These are phyloP conservation scores for Pantelozetes paolii DNA, from an alignment of 2,888 invertebrate species.

Conservation along the genomic window DNA sequence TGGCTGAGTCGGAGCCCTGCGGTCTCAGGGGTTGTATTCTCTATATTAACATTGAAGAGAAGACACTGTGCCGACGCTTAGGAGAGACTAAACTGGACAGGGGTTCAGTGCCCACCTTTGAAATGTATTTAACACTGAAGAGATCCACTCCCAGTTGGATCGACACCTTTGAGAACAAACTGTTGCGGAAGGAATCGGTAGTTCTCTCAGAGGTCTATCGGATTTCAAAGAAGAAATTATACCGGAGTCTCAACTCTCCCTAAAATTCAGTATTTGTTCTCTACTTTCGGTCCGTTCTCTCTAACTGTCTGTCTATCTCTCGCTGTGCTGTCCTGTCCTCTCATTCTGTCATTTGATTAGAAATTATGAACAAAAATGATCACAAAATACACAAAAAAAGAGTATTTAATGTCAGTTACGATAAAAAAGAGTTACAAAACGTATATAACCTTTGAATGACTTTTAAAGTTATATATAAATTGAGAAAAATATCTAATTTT, in stretches of 20 bases:
- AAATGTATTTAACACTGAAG: slow-evolving; percentile 78
- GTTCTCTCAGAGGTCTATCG: slow-evolving; percentile 83
- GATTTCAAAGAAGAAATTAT: slow-evolving; percentile 84
- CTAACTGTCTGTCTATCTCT: too few relatives aligned
- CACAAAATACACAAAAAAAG: not conserved
- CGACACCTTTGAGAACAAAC: slow-evolving; percentile 61
- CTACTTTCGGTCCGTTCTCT: too few relatives aligned
- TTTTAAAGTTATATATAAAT: too few relatives aligned
- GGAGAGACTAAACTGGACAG: slow-evolving; percentile 81
- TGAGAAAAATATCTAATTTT: too few relatives aligned
- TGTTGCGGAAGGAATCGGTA: slow-evolving; percentile 73
- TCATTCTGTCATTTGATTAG: not conserved
- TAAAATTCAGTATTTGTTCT: not conserved
- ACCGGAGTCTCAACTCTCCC: slow-evolving; percentile 52
- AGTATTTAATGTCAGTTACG: too few relatives aligned
- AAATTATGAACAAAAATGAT: not conserved
- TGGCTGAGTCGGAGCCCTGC: slow-evolving; percentile 84
- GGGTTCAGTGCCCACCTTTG: slow-evolving; percentile 81
- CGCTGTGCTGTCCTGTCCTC: too few relatives aligned
- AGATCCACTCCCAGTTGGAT: slow-evolving; percentile 83
- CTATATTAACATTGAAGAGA: slow-evolving; percentile 74
- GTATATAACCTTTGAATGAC: too few relatives aligned
- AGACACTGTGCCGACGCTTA: slow-evolving; percentile 60
- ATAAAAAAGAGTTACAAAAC: too few relatives aligned
- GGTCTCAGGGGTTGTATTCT: slow-evolving; percentile 79